phyloP scores from a whole-genome alignment of 2,113 vertebrate genomes.

The Forbesichthys papilliferus region DNA sequence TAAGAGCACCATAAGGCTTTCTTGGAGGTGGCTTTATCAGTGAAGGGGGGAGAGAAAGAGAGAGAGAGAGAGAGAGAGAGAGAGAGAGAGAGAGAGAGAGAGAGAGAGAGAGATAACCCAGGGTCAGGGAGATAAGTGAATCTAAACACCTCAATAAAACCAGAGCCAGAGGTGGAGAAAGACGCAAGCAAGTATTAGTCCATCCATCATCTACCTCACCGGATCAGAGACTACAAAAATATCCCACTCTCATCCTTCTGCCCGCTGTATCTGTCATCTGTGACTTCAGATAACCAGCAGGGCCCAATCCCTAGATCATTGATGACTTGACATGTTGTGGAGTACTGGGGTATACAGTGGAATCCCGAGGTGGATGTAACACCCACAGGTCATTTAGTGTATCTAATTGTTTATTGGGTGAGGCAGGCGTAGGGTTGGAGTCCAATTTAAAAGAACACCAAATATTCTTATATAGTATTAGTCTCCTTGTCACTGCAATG shows the following conservation, averaged over 20 bases:
- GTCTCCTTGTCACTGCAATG: too few species aligned
- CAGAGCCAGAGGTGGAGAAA: conserved; percentile 46
- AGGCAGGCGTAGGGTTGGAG: too few species aligned
- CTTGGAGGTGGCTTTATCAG: conserved; percentile 37
- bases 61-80: background rate
- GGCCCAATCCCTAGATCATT: conserved; percentile 48
- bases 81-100: background rate
- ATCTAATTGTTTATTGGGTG: too few species aligned
- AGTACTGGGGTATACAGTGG: too few species aligned
- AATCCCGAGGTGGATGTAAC: too few species aligned
- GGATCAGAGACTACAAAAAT: conserved; percentile 69
- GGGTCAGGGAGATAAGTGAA: conserved; percentile 68
- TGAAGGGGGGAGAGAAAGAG: background rate
- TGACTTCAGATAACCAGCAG: conserved; percentile 54
- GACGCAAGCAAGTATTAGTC: conserved; percentile 62
- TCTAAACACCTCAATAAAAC: conserved; percentile 70
- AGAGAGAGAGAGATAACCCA: conserved; percentile 46
- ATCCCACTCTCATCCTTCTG: conserved; percentile 67
- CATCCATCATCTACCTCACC: conserved; percentile 69
- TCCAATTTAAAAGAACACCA: too few species aligned
- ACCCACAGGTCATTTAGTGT: too few species aligned
- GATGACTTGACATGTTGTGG: conserved; percentile 12
- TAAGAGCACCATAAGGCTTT: conserved; percentile 38
- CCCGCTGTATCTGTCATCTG: conserved; percentile 59
- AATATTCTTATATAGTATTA: too few species aligned